Evolutionary conservation across 1,140 invertebrate species (phyloP), one percentile per base, ranked within the genome.

Genomic region (Bombus fervidus): DNA sequence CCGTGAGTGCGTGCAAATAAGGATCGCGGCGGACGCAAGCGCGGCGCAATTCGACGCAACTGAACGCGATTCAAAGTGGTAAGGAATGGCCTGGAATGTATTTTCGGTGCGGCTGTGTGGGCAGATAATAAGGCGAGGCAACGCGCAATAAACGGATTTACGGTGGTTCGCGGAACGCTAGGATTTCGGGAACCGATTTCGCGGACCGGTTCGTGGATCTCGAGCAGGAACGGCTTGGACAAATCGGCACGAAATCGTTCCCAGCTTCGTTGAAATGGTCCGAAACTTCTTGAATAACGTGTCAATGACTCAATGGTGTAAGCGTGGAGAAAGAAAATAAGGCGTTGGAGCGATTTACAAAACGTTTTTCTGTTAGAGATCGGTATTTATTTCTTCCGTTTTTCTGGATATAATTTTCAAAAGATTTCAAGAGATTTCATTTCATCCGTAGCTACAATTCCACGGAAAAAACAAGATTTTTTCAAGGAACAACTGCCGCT

Each of bases 141-240:
- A 66, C 75, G 64, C 71, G 87, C 86, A 84, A 82, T 91, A 91
- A 91, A 91, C 88, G 81, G 85, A 83, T 90, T 91, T 90, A 91
- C 77, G 90, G 74, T 89, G 75, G 71, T 89, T 89, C 84, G 87
- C 22, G 85, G 85, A 91, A 91, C 83, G 76, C 82, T 87, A 83
- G 81, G 81, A 89, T 91, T 88, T 90, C 85, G 83, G 39, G 72
- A 47, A 31, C n/a, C 71, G 41, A 73, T 73, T 15, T n/a, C n/a
- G 41, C 41, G 28, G 10, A 39, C 39, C 25, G 39, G 12, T 71
- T 71, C 37, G 39, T 37, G 34, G 37, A 28, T 69, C 9, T 39
- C 18, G 3, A 68, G 6, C 64, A 34, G n/a, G 15, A 68, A 34
- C 66, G 5, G 15, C 31, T 22, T 34, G 31, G 15, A 34, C 66